Conservation (phyloP, 2,113 vertebrate species). For the Ictalurus punctatus region DNA sequence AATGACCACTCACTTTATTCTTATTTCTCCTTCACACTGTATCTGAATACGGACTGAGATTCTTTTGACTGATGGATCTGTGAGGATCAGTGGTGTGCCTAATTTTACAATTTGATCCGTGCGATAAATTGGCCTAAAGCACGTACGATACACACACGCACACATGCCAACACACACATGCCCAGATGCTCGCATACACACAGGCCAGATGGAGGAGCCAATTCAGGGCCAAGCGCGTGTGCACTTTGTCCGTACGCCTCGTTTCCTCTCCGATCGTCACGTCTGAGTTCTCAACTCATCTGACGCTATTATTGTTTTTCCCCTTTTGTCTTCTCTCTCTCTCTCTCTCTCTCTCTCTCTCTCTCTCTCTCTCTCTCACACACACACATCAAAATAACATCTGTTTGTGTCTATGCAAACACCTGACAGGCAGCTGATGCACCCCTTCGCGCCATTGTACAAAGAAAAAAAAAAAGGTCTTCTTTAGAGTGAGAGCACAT, state of each 20-base stretch:
- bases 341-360: neutral
- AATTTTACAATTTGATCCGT: slow-evolving; percentile 39
- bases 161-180: slow-evolving; percentile 45
- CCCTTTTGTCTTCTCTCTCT: slow-evolving; percentile 58
- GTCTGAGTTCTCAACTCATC: slow-evolving; percentile 64
- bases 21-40: neutral
- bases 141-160: slow-evolving; percentile 34
- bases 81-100: slow-evolving; percentile 30
- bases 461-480: slow-evolving; percentile 45
- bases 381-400: slow-evolving; percentile 75
- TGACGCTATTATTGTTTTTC: slow-evolving; percentile 61
- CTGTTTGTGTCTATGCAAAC: slow-evolving; percentile 72
- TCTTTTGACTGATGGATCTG: too few relatives aligned
- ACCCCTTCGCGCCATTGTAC: slow-evolving; percentile 31
- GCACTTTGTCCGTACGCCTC: slow-evolving; percentile 45
- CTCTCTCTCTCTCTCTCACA: neutral
- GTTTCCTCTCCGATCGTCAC: slow-evolving; percentile 63
- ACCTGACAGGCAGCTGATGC: slow-evolving; percentile 75
- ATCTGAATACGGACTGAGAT: neutral
- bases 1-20: neutral
- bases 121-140: slow-evolving; percentile 33
- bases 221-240: slow-evolving; percentile 36
- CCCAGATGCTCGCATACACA: slow-evolving; percentile 52
- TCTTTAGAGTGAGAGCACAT: slow-evolving; percentile 54
- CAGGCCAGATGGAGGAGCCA: slow-evolving; percentile 67